These are phyloP conservation scores for Cassiopea xamachana DNA, from an alignment of 30 jellyfish, hydroid and myxozoan genomes.

Conservation along the genomic window DNA sequence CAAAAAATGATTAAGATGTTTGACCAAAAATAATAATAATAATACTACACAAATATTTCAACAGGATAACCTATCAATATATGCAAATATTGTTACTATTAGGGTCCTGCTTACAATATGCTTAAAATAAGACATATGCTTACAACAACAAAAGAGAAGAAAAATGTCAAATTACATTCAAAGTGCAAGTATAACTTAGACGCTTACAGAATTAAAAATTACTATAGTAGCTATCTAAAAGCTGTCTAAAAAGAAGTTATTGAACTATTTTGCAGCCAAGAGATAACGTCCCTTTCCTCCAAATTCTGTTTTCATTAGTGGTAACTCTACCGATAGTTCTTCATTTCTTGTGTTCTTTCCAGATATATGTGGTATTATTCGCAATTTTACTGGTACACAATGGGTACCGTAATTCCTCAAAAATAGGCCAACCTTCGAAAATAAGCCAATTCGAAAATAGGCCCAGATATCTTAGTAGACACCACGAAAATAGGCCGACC, in stretches of 20 bases:
- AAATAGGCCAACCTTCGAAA: too few relatives aligned
- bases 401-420: too few relatives aligned
- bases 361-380: not conserved
- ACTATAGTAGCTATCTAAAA: slow-evolving; percentile 49
- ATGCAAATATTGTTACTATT: slow-evolving; percentile 22
- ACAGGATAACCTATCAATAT: not conserved
- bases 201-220: slow-evolving; percentile 50
- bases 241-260: slow-evolving; percentile 30
- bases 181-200: slow-evolving; percentile 9
- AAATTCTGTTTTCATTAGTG: slow-evolving; percentile 50
- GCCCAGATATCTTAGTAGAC: too few relatives aligned
- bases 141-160: not conserved
- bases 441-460: too few relatives aligned
- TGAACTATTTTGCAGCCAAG: slow-evolving; percentile 39
- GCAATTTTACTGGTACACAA: too few relatives aligned
- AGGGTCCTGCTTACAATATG: slow-evolving; percentile 22
- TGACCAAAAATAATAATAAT: too few relatives aligned
- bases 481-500: too few relatives aligned
- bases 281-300: slow-evolving; percentile 56
- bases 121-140: not conserved
- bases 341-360: slow-evolving; percentile 53
- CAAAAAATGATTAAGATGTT: too few relatives aligned
- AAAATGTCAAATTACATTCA: too few relatives aligned
- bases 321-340: slow-evolving; percentile 50
- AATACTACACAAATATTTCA: not conserved